Conservation (phyloP, 2,888 invertebrate species). For the Phaedon cochleariae region DNA sequence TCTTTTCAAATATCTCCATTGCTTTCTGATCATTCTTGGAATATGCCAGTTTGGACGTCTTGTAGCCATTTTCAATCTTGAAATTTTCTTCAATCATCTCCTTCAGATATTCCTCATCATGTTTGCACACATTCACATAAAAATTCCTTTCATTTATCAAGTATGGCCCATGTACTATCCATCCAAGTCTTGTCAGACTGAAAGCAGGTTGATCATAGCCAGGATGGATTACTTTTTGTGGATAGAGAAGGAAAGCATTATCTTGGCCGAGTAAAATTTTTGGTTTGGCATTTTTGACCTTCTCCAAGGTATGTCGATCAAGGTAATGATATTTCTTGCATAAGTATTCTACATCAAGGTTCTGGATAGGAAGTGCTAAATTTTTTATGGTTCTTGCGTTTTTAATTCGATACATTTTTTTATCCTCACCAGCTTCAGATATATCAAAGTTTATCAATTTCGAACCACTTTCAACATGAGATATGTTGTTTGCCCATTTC, state of each 20-base stretch:
- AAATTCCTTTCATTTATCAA: too few species aligned
- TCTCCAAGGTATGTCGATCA: too few species aligned
- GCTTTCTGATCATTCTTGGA: not conserved
- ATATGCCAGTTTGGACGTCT: not conserved
- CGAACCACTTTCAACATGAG: not conserved
- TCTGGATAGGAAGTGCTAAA: not conserved
- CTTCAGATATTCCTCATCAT: not conserved
- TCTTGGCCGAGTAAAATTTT: not conserved
- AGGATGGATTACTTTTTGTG: conserved; percentile 1
- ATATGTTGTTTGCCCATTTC: not conserved
- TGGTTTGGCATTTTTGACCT: too few species aligned
- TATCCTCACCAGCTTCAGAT: not conserved
- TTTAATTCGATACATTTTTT: not conserved
- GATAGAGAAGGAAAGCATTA: not conserved
- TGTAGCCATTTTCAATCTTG: not conserved
- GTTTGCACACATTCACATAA: not conserved
- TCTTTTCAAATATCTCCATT: not conserved
- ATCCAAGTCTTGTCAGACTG: not conserved
- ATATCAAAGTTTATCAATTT: not conserved
- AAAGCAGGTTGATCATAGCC: not conserved
- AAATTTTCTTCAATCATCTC: not conserved
- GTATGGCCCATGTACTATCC: not conserved
- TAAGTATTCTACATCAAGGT: not conserved
- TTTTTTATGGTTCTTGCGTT: not conserved
- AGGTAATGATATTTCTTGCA: too few species aligned